phyloP scores from a whole-genome alignment of 2,888 invertebrate genomes.

The Eristalis intricaria region DNA sequence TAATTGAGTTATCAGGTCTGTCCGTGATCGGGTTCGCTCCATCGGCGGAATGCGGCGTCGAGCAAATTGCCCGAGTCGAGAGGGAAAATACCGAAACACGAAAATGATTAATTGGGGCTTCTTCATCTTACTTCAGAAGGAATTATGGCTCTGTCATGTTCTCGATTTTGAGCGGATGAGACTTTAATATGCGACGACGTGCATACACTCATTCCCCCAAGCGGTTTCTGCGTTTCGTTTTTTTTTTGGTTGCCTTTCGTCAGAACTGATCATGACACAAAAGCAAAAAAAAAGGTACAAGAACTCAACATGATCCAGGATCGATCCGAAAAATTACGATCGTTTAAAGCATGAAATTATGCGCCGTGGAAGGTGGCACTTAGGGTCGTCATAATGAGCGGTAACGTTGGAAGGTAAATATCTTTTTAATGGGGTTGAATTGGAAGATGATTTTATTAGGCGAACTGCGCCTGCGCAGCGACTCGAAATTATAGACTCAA shows the following conservation, averaged over 20 bases:
- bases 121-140: conserved; percentile 19
- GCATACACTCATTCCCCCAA: conserved; percentile 23
- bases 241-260: not conserved
- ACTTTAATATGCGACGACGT: conserved; percentile 48
- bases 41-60: not conserved
- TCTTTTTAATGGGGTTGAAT: conserved; percentile 61
- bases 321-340: conserved; percentile 19
- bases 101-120: conserved; percentile 35
- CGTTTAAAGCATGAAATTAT: conserved; percentile 60
- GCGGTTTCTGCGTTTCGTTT: not conserved
- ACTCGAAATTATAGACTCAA: not conserved
- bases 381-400: conserved; percentile 36
- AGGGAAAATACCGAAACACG: not conserved
- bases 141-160: conserved; percentile 37
- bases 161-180: conserved; percentile 25
- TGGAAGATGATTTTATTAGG: conserved; percentile 63
- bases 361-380: conserved; percentile 22
- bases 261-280: conserved; percentile 27
- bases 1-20: conserved; percentile 26
- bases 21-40: not conserved
- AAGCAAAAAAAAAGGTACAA: not conserved
- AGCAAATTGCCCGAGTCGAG: not conserved
- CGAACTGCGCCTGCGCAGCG: not conserved
- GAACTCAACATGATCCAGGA: not conserved
- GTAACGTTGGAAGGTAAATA: conserved; percentile 48